phyloP scores from a whole-genome alignment of 1,140 invertebrate genomes.

The Leptinotarsa defecta region DNA sequence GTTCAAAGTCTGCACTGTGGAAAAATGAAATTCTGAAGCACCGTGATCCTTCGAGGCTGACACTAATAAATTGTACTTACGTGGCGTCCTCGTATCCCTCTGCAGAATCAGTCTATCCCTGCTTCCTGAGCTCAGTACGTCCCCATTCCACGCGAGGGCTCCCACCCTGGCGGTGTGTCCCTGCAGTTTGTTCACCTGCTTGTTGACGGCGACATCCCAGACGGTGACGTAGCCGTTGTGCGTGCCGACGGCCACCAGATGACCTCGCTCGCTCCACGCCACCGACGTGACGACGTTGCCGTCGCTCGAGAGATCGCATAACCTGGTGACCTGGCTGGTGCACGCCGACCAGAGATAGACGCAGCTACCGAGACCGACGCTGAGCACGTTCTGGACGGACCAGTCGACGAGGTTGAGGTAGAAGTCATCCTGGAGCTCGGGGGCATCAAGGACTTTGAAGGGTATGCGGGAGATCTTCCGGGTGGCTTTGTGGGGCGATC shows the following conservation, averaged over 20 bases:
- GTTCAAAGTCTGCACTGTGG: too few species aligned
- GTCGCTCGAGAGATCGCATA: constrained; percentile 94
- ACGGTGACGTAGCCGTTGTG: constrained; percentile 96
- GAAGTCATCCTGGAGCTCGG: constrained; percentile 98
- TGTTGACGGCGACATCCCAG: constrained; percentile 96
- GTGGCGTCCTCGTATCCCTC: constrained; percentile 89
- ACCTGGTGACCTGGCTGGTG: constrained; percentile 94
- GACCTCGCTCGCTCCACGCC: constrained; percentile 97
- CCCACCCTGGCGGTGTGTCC: constrained; percentile 93
- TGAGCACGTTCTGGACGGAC: constrained; percentile 98
- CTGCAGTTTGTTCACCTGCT: constrained; percentile 88
- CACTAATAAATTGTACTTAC: constrained; percentile 54
- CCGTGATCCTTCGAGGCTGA: too few species aligned
- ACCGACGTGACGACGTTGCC: constrained; percentile 97
- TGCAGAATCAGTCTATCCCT: constrained; percentile 93
- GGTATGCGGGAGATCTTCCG: constrained; percentile 96
- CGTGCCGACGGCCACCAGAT: constrained; percentile 96
- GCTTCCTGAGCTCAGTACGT: constrained; percentile 94
- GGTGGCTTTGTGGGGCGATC: constrained; percentile 93
- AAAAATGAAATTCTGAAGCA: too few species aligned
- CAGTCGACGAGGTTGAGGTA: constrained; percentile 99
- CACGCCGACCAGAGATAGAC: constrained; percentile 99
- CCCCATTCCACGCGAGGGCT: constrained; percentile 97
- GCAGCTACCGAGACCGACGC: constrained; percentile 96
- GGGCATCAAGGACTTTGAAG: constrained; percentile 97